Base-by-base conservation (phyloP, 1,140 invertebrate genomes). In the Panagrolaimus sp. region DNA sequence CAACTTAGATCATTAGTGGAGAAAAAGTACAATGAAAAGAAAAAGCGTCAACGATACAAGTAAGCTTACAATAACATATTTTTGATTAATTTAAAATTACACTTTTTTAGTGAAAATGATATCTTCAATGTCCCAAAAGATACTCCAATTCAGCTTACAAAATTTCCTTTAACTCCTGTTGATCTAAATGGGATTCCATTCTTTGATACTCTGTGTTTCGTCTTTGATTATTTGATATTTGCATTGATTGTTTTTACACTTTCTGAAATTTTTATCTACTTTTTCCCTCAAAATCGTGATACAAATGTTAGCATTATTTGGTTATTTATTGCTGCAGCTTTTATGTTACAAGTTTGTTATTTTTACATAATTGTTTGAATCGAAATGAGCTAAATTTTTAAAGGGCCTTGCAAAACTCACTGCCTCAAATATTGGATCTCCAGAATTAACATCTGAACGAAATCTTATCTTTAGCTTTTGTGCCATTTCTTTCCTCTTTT, bases 241-340 rank as follows among this genome's bases (percentile, higher is more conserved):
- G 52, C 52, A 12, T 24, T 58, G 17, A 58, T 58, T 26, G 52
- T 58, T 5, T 58, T 58, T 21, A 26, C 52, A 28, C 21, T 58
- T 58, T 58, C 52, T 21, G 52, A 58, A 58, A 58, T 28, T n/a
- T 58, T 58, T 4, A 28, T 58, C 8, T 58, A 58, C 52, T 58
- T 58, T 28, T 58, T 58, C 52, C 52, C 52, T 21, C 10, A n/a
- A 17, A 58, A 58, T 28, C 21, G 52, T 12, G 52, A 58, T 58
- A 58, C 52, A 21, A 58, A 58, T 58, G 52, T 58, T 58, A 58
- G 52, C 52, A 58, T 58, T 58, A 26, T 58, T 58, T 58, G 52
- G 52, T 58, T 58, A 28, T 28, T 58, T 26, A 58, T 58, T 58
- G 52, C 52, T 28, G 52, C 52, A 28, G 52, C 52, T 21, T 58